Conservation (phyloP, 2,113 vertebrate genomes). For the Laterallus jamaicensis region DNA sequence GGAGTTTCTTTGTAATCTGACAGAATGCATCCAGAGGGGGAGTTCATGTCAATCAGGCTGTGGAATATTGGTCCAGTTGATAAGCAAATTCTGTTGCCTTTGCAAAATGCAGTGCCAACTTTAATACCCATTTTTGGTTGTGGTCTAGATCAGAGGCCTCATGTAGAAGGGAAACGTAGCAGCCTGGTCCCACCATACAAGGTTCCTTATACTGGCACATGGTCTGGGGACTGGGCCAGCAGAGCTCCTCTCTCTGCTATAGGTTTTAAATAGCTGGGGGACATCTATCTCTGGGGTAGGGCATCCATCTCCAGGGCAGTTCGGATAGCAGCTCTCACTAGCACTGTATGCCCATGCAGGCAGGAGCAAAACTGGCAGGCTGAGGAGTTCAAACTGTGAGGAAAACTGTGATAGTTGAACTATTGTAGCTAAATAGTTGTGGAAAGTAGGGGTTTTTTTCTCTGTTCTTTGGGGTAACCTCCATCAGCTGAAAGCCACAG, state of each 20-base stretch:
- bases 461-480: neutral
- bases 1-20: neutral
- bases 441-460: neutral
- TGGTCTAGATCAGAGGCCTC: neutral
- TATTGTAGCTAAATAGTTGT: neutral
- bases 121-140: neutral
- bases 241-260: neutral
- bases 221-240: neutral
- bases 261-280: neutral
- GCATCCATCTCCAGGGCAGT: neutral
- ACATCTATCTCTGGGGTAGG: neutral
- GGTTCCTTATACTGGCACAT: rapidly evolving
- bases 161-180: neutral
- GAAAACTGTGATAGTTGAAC: neutral
- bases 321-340: neutral
- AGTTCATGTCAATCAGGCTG: neutral
- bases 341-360: neutral
- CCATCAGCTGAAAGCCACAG: neutral
- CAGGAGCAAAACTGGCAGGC: neutral
- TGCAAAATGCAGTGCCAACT: neutral
- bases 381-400: neutral
- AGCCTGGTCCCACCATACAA: rapidly evolving
- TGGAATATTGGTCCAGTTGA: neutral
- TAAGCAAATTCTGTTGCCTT: neutral
- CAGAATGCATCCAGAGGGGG: neutral